These are phyloP conservation scores for Ormyrus pomaceus DNA, from an alignment of 2,888 invertebrate species.

Conservation along the genomic window DNA sequence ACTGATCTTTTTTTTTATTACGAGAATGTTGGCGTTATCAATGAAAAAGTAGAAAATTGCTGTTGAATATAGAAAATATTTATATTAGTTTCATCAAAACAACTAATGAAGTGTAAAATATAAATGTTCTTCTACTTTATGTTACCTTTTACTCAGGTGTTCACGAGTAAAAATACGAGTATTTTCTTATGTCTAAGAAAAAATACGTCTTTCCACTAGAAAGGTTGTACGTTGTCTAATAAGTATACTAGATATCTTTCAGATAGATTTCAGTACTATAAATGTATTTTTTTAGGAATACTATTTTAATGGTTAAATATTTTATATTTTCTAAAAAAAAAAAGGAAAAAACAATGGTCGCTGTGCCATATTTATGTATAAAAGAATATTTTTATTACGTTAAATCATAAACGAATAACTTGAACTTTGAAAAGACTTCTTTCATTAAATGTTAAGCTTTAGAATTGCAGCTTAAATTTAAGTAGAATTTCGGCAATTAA, in stretches of 20 bases:
- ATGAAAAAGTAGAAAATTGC: slow-evolving; percentile 13
- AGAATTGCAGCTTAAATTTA: slow-evolving; percentile 24
- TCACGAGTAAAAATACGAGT: slow-evolving; percentile 30
- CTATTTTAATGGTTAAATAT: slow-evolving; percentile 56
- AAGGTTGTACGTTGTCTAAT: neutral
- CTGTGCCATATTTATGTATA: slow-evolving; percentile 61
- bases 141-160: slow-evolving; percentile 65
- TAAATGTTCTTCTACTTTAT: slow-evolving; percentile 51
- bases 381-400: slow-evolving; percentile 67
- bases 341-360: slow-evolving; percentile 40
- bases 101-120: slow-evolving; percentile 36
- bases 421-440: slow-evolving; percentile 52
- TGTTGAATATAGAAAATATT: slow-evolving; percentile 17
- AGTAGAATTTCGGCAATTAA: slow-evolving; percentile 18
- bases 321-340: slow-evolving; percentile 53
- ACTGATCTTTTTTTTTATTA: slow-evolving; percentile 14
- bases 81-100: slow-evolving; percentile 27
- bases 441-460: slow-evolving; percentile 43
- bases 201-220: slow-evolving; percentile 23
- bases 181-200: slow-evolving; percentile 28
- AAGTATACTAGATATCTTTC: neutral
- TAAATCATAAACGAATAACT: slow-evolving; percentile 57
- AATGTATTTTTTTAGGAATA: slow-evolving; percentile 36
- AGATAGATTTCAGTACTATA: slow-evolving; percentile 12
- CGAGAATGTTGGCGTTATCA: slow-evolving; percentile 16